These are phyloP conservation scores for Chymomyza costata DNA, from an alignment of 1,140 invertebrate genomes.

Conservation along the genomic window DNA sequence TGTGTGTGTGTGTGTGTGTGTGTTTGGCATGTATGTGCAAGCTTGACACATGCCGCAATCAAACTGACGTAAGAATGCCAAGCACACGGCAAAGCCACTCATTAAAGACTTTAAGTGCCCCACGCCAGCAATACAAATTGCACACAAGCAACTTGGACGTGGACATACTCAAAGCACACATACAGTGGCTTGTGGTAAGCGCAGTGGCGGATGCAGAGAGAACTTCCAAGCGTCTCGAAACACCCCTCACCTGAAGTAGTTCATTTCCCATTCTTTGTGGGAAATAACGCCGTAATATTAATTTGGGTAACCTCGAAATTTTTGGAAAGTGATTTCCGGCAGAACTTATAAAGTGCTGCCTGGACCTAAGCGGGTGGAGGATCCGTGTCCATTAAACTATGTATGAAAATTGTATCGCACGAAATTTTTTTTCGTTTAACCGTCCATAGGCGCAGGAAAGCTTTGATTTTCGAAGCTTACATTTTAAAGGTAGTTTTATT, in stretches of 20 bases:
- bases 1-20: conserved; percentile 12
- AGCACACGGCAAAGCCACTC: conserved; percentile 30
- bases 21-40: conserved; percentile 20
- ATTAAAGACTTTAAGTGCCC: conserved; percentile 44
- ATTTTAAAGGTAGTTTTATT: no score
- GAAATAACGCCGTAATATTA: no score
- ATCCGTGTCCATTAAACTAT: no score
- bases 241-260: conserved; percentile 9
- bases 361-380: no score
- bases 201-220: conserved; percentile 2
- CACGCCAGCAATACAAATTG: conserved; percentile 43
- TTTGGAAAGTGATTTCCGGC: no score
- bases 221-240: conserved; percentile 49
- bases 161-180: no score
- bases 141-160: conserved; percentile 3
- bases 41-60: conserved; percentile 29
- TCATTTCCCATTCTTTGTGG: conserved; percentile 10
- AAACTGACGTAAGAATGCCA: conserved; percentile 26
- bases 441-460: no score
- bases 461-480: no score
- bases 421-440: no score
- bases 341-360: no score
- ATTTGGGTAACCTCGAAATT: no score
- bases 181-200: neutral
- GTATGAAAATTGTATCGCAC: no score